Evolutionary conservation across 2,797 vertebrate genomes (phyloP), one percentile per base, ranked within the genome.

Genomic region (Platyrinchus mystaceus): DNA sequence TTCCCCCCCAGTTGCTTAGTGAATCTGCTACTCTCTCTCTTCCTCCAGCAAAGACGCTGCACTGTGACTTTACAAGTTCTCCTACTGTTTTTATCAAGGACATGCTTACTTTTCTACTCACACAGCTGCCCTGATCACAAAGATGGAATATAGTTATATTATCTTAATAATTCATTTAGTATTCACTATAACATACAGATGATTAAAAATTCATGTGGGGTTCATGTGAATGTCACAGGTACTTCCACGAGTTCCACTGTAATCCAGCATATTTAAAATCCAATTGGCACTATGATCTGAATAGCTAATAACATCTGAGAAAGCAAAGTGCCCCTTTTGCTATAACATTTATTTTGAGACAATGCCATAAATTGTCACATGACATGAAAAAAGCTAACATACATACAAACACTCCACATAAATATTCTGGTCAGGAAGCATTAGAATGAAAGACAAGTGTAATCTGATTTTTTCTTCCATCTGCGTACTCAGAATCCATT

Each of bases 101-200:
- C 81, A 43, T 3, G 0, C 49, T 91, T 89, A 53, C 18, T 71
- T 94, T 96, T 90, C 90, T 74, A 71, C 24, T 92, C 79, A 92
- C 59, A 91, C 28, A 84, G 63, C 32, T 79, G 37, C 43, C 18
- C 80, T 84, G 59, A 94, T 55, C 59, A 90, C 46, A 46, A 47
- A 64, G 53, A 93, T 44, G 58, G 52, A 93, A 94, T 75, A 93
- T 7, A 84, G 30, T 82, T 76, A 63, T 41, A 76, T 81, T 85
- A 63, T 60, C 80, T 89, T 81, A 85, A 87, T 86, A 91, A 90
- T 86, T 92, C 62, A 83, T 84, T 92, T 68, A 85, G 30, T 55
- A 89, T 88, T 90, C 90, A 69, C 26, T 80, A 49, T 44, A 90
- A 90, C 23, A 22, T 76, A 49, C 32, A 84, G 55, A 50, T 64